These are phyloP conservation scores for Magallana gigas DNA, from an alignment of 1,140 invertebrate genomes.

Conservation along the genomic window DNA sequence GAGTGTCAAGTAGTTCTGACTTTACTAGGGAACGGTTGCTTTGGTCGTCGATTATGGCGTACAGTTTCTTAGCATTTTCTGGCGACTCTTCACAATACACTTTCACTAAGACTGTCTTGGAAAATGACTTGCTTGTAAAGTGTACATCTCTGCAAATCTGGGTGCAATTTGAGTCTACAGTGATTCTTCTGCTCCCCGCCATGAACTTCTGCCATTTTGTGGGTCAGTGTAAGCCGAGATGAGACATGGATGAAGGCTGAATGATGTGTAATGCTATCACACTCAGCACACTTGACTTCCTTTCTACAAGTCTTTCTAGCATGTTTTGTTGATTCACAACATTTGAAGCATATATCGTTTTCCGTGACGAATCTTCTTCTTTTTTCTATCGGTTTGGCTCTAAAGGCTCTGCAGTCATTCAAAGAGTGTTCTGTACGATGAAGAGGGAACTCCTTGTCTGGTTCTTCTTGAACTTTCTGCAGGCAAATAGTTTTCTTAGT, in stretches of 20 bases:
- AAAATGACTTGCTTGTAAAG: slow-evolving; percentile 24
- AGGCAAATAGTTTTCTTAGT: background rate
- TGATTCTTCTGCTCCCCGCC: background rate
- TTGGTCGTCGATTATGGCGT: slow-evolving; percentile 39
- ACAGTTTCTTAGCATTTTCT: slow-evolving; percentile 10
- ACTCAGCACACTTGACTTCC: background rate
- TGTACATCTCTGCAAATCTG: background rate
- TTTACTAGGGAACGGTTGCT: slow-evolving; percentile 29
- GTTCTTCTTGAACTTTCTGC: no score
- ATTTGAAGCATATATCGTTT: slow-evolving; percentile 33
- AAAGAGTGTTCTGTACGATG: slow-evolving; percentile 25
- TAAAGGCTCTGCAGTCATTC: slow-evolving; percentile 40
- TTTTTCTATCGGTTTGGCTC: slow-evolving; percentile 1
- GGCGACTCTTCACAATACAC: background rate
- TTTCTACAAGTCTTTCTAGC: background rate
- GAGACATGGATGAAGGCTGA: no score
- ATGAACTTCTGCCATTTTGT: background rate
- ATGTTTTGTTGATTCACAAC: slow-evolving; percentile 18
- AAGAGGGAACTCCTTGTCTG: background rate
- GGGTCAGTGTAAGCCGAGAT: background rate
- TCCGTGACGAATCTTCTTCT: background rate
- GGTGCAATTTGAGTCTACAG: slow-evolving; percentile 16
- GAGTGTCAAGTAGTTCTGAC: background rate
- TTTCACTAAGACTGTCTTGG: slow-evolving; percentile 30
- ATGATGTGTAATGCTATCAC: background rate